phyloP scores from a whole-genome alignment of 2,113 vertebrate species.

The Felis catus region F.catus_Fca126_mat1.0 CM031420.1:73016001-73016500 shows the following conservation, averaged over 20 bases:
- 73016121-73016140: background rate
- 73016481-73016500: background rate
- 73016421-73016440: background rate
- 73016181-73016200: background rate
- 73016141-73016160: background rate
- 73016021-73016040: too few relatives aligned
- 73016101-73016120: background rate
- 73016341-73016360: too few relatives aligned
- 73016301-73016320: too few relatives aligned
- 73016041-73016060: fast-evolving
- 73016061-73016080: background rate
- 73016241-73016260: too few relatives aligned
- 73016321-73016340: too few relatives aligned
- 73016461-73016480: background rate
- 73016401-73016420: too few relatives aligned
- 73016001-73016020: background rate
- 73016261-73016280: too few relatives aligned
- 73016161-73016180: background rate
- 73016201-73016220: too few relatives aligned
- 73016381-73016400: too few relatives aligned
- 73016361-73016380: too few relatives aligned
- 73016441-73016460: background rate
- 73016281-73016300: too few relatives aligned
- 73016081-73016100: background rate
- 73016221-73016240: too few relatives aligned